phyloP scores from a whole-genome alignment of 2,888 invertebrate genomes.

The Silvanus unidentatus region DNA sequence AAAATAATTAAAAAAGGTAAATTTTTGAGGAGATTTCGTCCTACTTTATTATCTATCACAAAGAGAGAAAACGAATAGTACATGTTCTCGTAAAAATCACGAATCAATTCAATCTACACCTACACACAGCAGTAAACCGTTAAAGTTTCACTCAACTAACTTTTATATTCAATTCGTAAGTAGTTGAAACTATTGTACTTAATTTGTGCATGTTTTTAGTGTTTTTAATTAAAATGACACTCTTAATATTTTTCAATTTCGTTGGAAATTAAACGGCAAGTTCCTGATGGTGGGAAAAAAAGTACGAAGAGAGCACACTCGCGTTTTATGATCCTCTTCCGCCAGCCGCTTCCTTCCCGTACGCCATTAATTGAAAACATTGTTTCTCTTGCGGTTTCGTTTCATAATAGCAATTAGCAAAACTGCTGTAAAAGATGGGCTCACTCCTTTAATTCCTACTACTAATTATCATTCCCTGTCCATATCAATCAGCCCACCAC shows the following conservation, averaged over 20 bases:
- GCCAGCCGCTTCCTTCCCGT: conserved; percentile 29
- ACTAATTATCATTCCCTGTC: conserved; percentile 42
- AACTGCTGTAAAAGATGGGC: conserved; percentile 27
- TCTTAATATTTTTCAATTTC: conserved; percentile 46
- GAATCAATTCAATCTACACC: conserved; percentile 19
- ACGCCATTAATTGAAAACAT: conserved; percentile 44
- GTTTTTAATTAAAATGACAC: conserved; percentile 44
- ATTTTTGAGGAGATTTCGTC: no score
- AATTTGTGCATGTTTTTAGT: no score
- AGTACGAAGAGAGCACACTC: conserved; percentile 36
- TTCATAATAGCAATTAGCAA: conserved; percentile 16
- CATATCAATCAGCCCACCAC: conserved; percentile 43
- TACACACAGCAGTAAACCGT: conserved; percentile 28
- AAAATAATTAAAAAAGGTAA: no score
- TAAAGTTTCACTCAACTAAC: conserved; percentile 19
- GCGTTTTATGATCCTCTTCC: conserved; percentile 36
- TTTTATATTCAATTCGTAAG: no score
- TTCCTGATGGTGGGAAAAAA: conserved; percentile 22
- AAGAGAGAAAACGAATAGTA: no score
- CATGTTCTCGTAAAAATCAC: no score
- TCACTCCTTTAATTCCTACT: no score
- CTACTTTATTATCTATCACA: no score
- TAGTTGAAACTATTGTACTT: no score
- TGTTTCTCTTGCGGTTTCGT: conserved; percentile 38
- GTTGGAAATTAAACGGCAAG: conserved; percentile 41